A percentile compares a stretch with the other conserved stretches of the same genome.
Evolutionary conservation across 2,888 invertebrate genomes (phyloP).

Genomic region (Microplitis deprimator): DNA sequence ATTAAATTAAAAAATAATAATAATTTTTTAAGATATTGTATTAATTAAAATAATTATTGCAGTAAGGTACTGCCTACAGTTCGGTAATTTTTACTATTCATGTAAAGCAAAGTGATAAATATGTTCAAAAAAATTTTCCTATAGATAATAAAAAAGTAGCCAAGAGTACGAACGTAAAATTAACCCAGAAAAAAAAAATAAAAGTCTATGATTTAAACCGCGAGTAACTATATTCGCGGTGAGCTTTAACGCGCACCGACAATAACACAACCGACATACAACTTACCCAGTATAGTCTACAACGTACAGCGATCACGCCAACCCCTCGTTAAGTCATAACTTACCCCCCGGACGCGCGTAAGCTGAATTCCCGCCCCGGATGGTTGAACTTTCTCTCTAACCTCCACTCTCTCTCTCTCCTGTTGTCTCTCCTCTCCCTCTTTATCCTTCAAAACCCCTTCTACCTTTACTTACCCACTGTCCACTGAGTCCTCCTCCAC

Average conservation of each 20-base stretch:
- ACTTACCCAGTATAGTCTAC: conserved; percentile 40
- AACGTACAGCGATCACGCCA: conserved; percentile 61
- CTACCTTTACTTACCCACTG: background rate
- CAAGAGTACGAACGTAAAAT: background rate
- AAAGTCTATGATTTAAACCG: conserved; percentile 62
- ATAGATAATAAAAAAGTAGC: background rate
- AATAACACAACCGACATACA: conserved; percentile 11
- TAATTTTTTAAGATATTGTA: no score
- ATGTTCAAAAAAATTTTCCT: background rate
- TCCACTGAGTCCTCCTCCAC: background rate
- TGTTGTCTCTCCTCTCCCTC: conserved; percentile 7
- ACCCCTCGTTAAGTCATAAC: conserved; percentile 71
- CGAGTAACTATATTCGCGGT: conserved; percentile 55
- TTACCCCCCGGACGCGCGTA: conserved; percentile 57
- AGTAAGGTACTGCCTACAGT: no score
- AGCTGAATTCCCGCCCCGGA: conserved; percentile 31
- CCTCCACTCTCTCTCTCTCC: conserved; percentile 34
- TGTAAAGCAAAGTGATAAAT: no score
- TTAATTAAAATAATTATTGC: no score
- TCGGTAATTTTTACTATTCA: no score
- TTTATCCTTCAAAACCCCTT: conserved; percentile 6
- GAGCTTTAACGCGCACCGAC: conserved; percentile 58
- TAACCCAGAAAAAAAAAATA: conserved; percentile 54
- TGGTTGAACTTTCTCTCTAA: conserved; percentile 30
- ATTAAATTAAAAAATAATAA: no score